These are phyloP conservation scores for Prinia subflava DNA, from an alignment of 2,113 vertebrate genomes.

Conservation along the genomic window DNA sequence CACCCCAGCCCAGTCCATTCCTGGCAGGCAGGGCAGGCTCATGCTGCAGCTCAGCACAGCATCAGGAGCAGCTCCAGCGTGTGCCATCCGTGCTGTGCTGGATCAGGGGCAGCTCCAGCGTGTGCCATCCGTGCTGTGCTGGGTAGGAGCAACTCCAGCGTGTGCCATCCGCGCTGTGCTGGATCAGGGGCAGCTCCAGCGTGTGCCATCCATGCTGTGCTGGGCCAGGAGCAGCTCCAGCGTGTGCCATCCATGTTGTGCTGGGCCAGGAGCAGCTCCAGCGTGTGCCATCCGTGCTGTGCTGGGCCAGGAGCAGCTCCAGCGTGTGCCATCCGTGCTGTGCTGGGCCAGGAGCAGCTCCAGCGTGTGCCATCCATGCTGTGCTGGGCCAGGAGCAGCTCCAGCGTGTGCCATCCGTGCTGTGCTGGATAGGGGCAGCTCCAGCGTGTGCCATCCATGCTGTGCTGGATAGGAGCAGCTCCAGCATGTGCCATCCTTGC, in stretches of 20 bases:
- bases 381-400: neutral
- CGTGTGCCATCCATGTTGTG: neutral
- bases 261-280: neutral
- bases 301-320: neutral
- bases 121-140: neutral
- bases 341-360: neutral
- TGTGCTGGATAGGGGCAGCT: neutral
- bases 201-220: neutral
- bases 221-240: neutral
- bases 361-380: fast-evolving
- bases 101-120: fast-evolving
- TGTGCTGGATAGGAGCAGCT: neutral
- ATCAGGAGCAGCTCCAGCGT: neutral
- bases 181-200: neutral
- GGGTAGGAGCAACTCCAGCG: neutral
- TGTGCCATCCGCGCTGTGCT: neutral
- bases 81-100: neutral
- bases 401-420: neutral
- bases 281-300: fast-evolving
- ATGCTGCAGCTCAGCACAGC: neutral
- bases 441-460: neutral
- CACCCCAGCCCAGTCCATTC: fast-evolving
- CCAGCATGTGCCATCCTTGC: neutral
- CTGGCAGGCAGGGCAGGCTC: neutral
- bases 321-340: fast-evolving